Evolutionary conservation across 2,113 vertebrate genomes (phyloP).

Genomic region (Bothrops jararaca): DNA sequence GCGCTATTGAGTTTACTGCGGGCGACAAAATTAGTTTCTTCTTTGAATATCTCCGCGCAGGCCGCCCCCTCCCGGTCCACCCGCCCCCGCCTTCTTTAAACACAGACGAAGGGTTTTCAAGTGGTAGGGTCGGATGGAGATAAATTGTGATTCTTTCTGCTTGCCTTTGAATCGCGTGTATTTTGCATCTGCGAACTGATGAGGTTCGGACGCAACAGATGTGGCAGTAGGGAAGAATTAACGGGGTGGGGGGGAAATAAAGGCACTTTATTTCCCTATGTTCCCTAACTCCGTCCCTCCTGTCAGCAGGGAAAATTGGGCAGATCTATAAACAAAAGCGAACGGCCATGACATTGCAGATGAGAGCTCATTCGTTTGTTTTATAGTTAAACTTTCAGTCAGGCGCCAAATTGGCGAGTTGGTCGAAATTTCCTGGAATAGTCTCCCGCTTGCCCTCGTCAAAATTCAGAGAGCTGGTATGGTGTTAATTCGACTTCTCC

Average conservation of each 20-base stretch:
- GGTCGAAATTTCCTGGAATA: constrained; percentile 39
- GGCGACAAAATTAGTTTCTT: not conserved
- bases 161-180: constrained; percentile 33
- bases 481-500: constrained; percentile 23
- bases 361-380: not conserved
- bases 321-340: constrained; percentile 21
- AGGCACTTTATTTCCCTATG: not conserved
- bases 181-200: constrained; percentile 47
- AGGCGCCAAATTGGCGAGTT: constrained; percentile 37
- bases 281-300: not conserved
- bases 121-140: not conserved
- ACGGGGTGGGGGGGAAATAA: constrained; percentile 26
- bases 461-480: not conserved
- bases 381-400: constrained; percentile 2
- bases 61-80: not conserved
- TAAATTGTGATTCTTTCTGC: constrained; percentile 29
- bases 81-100: not conserved
- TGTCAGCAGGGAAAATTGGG: constrained; percentile 33
- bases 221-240: constrained; percentile 28
- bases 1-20: not conserved
- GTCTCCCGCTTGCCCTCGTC: not conserved
- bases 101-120: not conserved
- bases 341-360: constrained; percentile 2
- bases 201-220: constrained; percentile 43
- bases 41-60: not conserved